Evolutionary conservation across 2,113 vertebrate species (phyloP).

Genomic region (Pseudonaja textilis): DNA sequence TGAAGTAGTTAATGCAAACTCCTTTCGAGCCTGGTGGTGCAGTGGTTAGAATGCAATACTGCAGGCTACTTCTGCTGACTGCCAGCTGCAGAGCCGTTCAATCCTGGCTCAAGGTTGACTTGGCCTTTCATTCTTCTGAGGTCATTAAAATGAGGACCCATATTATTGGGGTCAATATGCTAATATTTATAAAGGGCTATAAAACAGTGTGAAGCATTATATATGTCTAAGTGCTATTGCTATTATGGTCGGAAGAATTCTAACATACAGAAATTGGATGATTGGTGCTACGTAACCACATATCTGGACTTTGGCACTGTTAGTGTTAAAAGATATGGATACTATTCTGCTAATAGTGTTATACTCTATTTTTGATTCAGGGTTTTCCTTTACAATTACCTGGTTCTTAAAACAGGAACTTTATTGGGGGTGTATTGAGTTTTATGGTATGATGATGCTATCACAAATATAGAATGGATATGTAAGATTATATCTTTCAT

Average conservation of each 20-base stretch:
- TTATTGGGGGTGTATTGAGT: not conserved
- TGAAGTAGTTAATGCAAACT: not conserved
- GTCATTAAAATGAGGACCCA: too few species aligned
- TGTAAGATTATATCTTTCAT: not conserved
- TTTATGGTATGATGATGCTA: not conserved
- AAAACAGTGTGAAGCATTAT: too few species aligned
- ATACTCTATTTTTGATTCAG: not conserved
- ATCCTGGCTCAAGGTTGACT: too few species aligned
- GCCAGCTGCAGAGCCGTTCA: too few species aligned
- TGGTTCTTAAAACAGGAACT: not conserved
- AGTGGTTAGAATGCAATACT: too few species aligned
- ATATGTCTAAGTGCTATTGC: too few species aligned
- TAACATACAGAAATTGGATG: not conserved
- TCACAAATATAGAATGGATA: not conserved
- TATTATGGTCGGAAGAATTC: not conserved
- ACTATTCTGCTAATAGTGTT: not conserved
- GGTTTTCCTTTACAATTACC: not conserved
- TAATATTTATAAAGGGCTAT: too few species aligned
- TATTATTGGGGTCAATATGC: too few species aligned
- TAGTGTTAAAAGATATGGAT: not conserved
- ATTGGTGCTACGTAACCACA: not conserved
- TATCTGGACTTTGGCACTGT: not conserved
- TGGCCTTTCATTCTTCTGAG: too few species aligned
- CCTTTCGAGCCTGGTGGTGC: too few species aligned
- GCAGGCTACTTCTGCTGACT: too few species aligned